Conservation (phyloP, 64 coral and sea anemone genomes). For the Anthopleura sola region DNA sequence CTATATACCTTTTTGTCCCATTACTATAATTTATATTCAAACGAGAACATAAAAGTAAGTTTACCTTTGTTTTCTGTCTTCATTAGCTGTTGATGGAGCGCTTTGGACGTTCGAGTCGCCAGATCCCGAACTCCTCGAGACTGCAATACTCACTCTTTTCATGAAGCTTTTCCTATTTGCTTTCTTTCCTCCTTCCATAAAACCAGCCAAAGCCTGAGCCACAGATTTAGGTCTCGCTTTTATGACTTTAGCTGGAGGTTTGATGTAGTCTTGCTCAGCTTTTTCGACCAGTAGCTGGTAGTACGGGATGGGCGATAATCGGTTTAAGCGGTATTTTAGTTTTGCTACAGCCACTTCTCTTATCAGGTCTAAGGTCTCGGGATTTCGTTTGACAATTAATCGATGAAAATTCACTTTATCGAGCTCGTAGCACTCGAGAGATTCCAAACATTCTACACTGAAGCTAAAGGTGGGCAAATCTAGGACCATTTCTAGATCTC, state of each 20-base stretch:
- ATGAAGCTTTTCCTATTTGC: not conserved
- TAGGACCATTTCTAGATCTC: slow-evolving; percentile 71
- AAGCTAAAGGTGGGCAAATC: slow-evolving; percentile 58
- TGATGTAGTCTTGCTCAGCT: slow-evolving; percentile 5
- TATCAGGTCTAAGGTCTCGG: slow-evolving; percentile 53
- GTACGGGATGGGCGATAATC: slow-evolving; percentile 45
- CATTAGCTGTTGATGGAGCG: not conserved
- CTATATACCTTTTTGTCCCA: too few relatives aligned
- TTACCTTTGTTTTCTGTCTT: slow-evolving; percentile 15
- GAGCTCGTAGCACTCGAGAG: slow-evolving; percentile 70
- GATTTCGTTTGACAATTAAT: slow-evolving; percentile 50
- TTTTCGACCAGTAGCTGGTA: slow-evolving; percentile 58
- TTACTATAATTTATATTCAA: too few relatives aligned
- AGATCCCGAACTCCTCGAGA: not conserved
- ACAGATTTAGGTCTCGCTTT: not conserved
- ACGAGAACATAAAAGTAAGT: not conserved
- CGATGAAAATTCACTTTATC: slow-evolving; percentile 79
- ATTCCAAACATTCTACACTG: slow-evolving; percentile 73
- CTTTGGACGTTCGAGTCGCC: not conserved
- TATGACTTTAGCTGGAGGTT: not conserved
- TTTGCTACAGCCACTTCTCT: slow-evolving; percentile 50
- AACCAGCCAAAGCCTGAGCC: not conserved
- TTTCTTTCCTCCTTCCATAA: not conserved
- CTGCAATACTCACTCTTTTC: not conserved
- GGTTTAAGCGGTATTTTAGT: slow-evolving; percentile 46